Base-by-base conservation (phyloP, 2,888 invertebrate species). In the Lepidochitona cinerea region DNA sequence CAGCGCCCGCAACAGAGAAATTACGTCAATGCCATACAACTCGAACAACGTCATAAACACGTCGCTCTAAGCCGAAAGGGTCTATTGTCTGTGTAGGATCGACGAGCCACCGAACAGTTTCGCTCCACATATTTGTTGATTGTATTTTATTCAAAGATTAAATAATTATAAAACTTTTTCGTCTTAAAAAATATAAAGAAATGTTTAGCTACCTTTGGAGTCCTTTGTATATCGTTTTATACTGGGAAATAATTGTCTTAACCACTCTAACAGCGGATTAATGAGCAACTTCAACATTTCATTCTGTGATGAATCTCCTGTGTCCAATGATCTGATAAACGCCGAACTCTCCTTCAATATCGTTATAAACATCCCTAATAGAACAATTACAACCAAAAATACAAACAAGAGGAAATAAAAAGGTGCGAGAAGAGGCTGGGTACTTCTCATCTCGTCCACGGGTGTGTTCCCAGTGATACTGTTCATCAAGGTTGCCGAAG, bases 341-440 rank as follows among this genome's bases (percentile, higher is more conserved):
- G 59, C 29, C 29, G 83, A 83, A 54, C 81, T 80, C 54, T 84
- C 81, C 12, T 76, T 75, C n/a, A 86, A 76, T 18, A 86, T 79
- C 4, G 83, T 80, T 68, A 85, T 72, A 68, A 85, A 85, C 80
- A 84, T 83, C 12, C 82, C 84, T 54, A 84, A 68, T 14, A 86
- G 78, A 37, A 83, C 72, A 70, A 85, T 85, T 18, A 84, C 83
- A 9, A 83, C 77, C 26, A 82, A 78, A 54, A 84, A 75, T 33
- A 84, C 78, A 66, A 81, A 83, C 0, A 80, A 72, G 70, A 81
- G 74, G 74, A 85, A 85, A 72, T 83, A 86, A 29, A 85, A 75
- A 66, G 81, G 81, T n/a, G 82, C 80, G 73, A 83, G 75, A 49
- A 52, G 35, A 12, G 80, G 81, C 53, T 78, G 77, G 0, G 77